A percentile compares a stretch with the other conserved stretches of the same genome.
phyloP scores from a whole-genome alignment of 2,113 vertebrate genomes.

The Progne subis region DNA sequence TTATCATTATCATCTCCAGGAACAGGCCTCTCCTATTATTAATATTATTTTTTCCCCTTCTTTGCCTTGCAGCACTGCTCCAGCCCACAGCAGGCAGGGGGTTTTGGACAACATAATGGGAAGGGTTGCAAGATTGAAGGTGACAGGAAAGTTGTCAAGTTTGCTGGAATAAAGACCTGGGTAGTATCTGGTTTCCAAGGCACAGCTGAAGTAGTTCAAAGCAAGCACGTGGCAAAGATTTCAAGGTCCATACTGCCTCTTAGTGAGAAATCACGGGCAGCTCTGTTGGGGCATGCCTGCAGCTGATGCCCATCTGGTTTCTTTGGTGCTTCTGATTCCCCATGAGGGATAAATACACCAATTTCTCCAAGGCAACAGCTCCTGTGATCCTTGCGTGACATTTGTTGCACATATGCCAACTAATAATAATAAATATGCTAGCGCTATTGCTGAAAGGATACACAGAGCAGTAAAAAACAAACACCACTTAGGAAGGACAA shows the following conservation, averaged over 20 bases:
- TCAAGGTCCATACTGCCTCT: conserved; percentile 9
- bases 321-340: background rate
- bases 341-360: background rate
- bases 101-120: background rate
- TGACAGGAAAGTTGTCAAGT: background rate
- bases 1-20: background rate
- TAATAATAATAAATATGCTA: conserved; percentile 45
- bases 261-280: background rate
- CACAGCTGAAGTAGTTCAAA: background rate
- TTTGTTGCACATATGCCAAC: conserved; percentile 42
- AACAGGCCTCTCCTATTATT: background rate
- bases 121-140: background rate
- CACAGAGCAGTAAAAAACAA: background rate
- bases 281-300: background rate
- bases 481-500: background rate
- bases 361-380: conserved; percentile 10
- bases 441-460: background rate
- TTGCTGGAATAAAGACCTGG: background rate
- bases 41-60: background rate
- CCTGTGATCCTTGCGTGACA: conserved; percentile 12
- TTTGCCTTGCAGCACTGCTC: background rate
- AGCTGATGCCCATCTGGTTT: conserved; percentile 55
- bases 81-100: background rate
- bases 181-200: background rate
- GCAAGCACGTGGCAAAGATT: background rate